Conservation (phyloP, 2,888 invertebrate genomes). For the Seladonia tumulorum region DNA sequence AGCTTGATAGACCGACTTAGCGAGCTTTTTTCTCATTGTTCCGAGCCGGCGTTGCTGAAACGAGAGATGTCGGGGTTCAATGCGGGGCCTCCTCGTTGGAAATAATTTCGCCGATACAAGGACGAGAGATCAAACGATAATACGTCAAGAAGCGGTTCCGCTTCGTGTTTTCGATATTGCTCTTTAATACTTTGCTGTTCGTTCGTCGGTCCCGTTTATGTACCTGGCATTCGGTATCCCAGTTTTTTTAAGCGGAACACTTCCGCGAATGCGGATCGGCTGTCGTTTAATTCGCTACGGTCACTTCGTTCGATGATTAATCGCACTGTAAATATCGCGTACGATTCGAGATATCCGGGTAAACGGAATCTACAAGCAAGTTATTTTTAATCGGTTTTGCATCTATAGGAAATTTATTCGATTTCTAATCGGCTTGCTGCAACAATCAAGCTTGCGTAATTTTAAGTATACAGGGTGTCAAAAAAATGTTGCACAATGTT, state of each 20-base stretch:
- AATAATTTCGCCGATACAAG: slow-evolving; percentile 2
- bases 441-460: neutral
- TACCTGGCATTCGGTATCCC: neutral
- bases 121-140: slow-evolving; percentile 6
- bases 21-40: neutral
- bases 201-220: neutral
- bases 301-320: neutral
- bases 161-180: slow-evolving; percentile 6
- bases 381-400: neutral
- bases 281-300: neutral
- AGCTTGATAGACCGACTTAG: slow-evolving; percentile 13
- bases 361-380: neutral
- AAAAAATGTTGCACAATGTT: too few relatives aligned
- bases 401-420: neutral
- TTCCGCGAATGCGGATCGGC: neutral
- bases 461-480: neutral
- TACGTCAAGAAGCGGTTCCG: neutral
- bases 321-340: neutral
- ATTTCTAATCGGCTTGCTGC: neutral
- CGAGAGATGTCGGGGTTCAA: neutral
- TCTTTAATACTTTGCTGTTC: neutral
- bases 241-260: neutral
- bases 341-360: neutral
- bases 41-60: neutral
- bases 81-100: neutral